phyloP scores from a whole-genome alignment of 2,888 invertebrate genomes.

The Sabatieria punctata region DNA sequence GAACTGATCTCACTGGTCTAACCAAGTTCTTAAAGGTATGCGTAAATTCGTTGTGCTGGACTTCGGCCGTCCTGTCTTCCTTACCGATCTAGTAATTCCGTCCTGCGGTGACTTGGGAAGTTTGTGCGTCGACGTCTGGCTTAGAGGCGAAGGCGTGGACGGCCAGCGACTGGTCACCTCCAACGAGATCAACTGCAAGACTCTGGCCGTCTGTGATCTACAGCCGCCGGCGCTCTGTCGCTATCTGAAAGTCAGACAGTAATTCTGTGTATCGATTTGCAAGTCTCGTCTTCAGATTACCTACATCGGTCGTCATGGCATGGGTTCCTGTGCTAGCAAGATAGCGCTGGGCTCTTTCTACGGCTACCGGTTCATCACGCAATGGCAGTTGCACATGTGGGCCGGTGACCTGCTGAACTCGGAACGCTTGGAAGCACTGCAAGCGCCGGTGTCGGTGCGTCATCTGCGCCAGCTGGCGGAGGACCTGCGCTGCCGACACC shows the following conservation, averaged over 20 bases:
- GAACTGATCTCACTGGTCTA: no score
- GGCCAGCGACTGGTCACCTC: conserved; percentile 64
- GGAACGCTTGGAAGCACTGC: conserved; percentile 37
- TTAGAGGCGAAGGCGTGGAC: conserved; percentile 65
- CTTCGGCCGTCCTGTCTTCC: conserved; percentile 63
- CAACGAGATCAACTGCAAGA: conserved; percentile 63
- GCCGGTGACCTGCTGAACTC: not conserved
- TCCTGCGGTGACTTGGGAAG: conserved; percentile 45
- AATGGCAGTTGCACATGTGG: conserved; percentile 41
- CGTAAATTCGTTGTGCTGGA: conserved; percentile 76
- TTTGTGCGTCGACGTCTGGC: conserved; percentile 73
- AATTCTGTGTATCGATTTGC: not conserved
- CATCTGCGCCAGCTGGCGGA: conserved; percentile 42
- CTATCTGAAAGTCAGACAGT: conserved; percentile 56
- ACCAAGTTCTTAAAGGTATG: conserved; percentile 49
- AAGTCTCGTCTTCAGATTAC: conserved; percentile 48
- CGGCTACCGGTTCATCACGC: conserved; percentile 63
- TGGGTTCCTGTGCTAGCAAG: conserved; percentile 71
- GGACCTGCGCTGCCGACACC: conserved; percentile 60
- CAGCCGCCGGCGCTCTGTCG: conserved; percentile 75
- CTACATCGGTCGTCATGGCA: conserved; percentile 72
- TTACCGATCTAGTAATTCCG: conserved; percentile 54
- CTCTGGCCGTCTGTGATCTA: conserved; percentile 66
- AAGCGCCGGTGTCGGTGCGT: conserved; percentile 47
- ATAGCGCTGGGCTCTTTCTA: conserved; percentile 84